A percentile compares a stretch with the other conserved stretches of the same genome.
Evolutionary conservation across 2,888 invertebrate genomes (phyloP).

Genomic region (Sepioteuthis lessoniana): DNA sequence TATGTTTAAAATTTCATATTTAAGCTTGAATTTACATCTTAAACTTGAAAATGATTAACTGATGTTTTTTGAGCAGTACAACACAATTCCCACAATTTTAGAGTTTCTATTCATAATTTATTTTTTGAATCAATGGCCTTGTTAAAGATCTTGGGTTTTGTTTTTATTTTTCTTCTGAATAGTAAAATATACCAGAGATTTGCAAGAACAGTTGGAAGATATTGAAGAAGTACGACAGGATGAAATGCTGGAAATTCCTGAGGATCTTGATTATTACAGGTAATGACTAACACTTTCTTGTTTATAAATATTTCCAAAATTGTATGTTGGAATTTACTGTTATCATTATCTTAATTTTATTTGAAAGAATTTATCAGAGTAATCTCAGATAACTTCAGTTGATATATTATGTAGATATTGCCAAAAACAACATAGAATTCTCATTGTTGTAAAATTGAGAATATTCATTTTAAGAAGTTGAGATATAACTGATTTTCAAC

Average conservation of each 20-base stretch:
- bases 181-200: slow-evolving; percentile 80
- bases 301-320: too few species aligned
- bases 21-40: background rate
- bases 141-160: background rate
- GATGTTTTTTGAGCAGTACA: background rate
- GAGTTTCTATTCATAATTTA: background rate
- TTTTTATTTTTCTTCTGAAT: slow-evolving; percentile 71
- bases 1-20: too few species aligned
- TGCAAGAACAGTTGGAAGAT: slow-evolving; percentile 80
- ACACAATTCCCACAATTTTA: background rate
- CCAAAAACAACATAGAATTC: too few species aligned
- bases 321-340: too few species aligned
- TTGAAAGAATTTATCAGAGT: too few species aligned
- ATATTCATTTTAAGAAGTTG: too few species aligned
- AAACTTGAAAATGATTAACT: background rate
- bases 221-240: slow-evolving; percentile 83
- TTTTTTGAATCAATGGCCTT: too few species aligned
- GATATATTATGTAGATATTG: too few species aligned
- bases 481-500: too few species aligned
- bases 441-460: too few species aligned
- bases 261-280: slow-evolving; percentile 82
- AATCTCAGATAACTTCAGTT: too few species aligned
- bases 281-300: slow-evolving; percentile 69
- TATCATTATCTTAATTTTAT: too few species aligned
- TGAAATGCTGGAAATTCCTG: slow-evolving; percentile 82